phyloP scores from a whole-genome alignment of 2,113 vertebrate genomes.

The Forbesichthys papilliferus region DNA sequence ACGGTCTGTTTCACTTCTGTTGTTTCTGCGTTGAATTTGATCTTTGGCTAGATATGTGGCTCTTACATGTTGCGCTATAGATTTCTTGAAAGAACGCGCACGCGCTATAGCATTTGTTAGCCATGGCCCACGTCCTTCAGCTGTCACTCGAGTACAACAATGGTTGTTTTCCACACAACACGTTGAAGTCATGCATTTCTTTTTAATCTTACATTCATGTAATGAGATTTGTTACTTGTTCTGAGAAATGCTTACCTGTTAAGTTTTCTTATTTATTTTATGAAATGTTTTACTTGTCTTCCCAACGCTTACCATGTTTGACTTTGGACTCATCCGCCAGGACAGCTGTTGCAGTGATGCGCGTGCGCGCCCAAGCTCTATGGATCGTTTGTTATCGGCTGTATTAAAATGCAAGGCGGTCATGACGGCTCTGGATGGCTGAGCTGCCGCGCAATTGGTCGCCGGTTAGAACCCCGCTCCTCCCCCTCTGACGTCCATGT shows the following conservation, averaged over 20 bases:
- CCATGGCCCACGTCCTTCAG: conserved; percentile 51
- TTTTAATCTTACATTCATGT: neutral
- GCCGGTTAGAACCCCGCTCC: conserved; percentile 26
- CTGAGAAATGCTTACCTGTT: neutral
- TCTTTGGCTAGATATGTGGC: no score
- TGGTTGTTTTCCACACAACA: conserved; percentile 10
- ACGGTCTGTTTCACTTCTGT: conserved; percentile 27
- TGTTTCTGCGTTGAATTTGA: neutral
- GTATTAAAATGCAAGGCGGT: conserved; percentile 2
- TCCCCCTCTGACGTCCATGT: conserved; percentile 44
- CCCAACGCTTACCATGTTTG: conserved; percentile 26
- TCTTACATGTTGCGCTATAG: no score
- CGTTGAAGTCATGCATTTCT: neutral
- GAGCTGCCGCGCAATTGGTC: conserved; percentile 1
- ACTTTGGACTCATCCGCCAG: conserved; percentile 23
- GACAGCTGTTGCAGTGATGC: neutral
- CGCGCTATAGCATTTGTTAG: neutral
- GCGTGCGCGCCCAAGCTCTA: neutral
- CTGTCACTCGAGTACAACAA: conserved; percentile 33
- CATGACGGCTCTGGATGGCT: conserved; percentile 8
- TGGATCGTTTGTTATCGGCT: neutral
- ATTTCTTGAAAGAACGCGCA: conserved; percentile 41
- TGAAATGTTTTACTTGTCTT: conserved; percentile 1
- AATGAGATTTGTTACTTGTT: neutral
- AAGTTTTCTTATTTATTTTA: conserved; percentile 1